Conservation (phyloP, 2,888 invertebrate species). For the Vannuccia rotundouncinata region DNA sequence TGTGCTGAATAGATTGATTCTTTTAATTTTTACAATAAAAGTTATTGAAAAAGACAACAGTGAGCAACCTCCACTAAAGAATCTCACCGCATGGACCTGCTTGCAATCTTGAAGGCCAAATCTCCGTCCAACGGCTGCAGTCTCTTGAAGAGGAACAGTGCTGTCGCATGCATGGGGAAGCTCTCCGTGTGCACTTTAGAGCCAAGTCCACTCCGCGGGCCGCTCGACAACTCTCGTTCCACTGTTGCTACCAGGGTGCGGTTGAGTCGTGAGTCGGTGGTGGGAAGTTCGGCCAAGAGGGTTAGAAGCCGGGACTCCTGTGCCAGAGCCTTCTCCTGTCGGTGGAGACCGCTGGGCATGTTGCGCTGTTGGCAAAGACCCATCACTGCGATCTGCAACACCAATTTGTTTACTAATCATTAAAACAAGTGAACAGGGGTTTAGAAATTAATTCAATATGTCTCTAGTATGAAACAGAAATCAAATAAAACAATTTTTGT, state of each 20-base stretch:
- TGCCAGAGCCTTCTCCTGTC: slow-evolving; percentile 68
- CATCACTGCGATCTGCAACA: slow-evolving; percentile 71
- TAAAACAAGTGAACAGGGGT: too few species aligned
- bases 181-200: slow-evolving; percentile 72
- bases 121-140: slow-evolving; percentile 70
- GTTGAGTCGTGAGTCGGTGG: neutral
- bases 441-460: too few species aligned
- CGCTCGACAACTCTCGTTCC: slow-evolving; percentile 56
- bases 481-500: too few species aligned
- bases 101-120: slow-evolving; percentile 71
- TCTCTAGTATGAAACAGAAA: too few species aligned
- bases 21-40: too few species aligned
- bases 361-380: slow-evolving; percentile 71
- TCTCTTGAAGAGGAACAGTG: slow-evolving; percentile 70
- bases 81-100: slow-evolving; percentile 67
- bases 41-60: too few species aligned
- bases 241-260: slow-evolving; percentile 2
- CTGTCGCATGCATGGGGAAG: slow-evolving; percentile 77
- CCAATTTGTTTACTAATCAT: too few species aligned
- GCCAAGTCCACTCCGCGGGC: slow-evolving; percentile 69
- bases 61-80: too few species aligned
- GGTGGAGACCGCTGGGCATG: slow-evolving; percentile 71
- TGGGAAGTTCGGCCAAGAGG: slow-evolving; percentile 9
- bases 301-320: slow-evolving; percentile 60
- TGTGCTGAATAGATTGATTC: too few species aligned